Base-by-base conservation (phyloP, 2,113 vertebrate genomes). In the Gymnocephalus cernua region DNA sequence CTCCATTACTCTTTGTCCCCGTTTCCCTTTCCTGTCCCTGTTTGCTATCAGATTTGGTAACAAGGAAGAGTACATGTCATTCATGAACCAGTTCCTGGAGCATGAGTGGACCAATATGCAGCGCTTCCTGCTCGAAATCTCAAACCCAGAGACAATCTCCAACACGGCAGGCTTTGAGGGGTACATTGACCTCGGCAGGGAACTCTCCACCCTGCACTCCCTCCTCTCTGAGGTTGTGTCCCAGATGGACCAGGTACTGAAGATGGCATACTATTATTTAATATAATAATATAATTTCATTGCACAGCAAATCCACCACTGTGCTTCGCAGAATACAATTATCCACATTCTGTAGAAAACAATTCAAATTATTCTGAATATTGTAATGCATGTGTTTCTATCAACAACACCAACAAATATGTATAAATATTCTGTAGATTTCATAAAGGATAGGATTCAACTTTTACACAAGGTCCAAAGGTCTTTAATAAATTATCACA, bases 51-150 rank as follows among this genome's bases (percentile, higher is more conserved):
- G 98, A 93, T 99, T 99, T 74, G 98, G 97, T 58, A 99, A 97
- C 95, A 99, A 99, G 84, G 98, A 99, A 68, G 98, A 99, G 57
- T 99, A 99, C 94, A 99, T 99, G 98, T 98, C 98, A 13, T 99
- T 99, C 89, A 99, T 99, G 98, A 99, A 99, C 93, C 97, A 98
- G 94, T 99, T 99, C 92, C 90, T 99, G 93, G 98, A 99, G 84
- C 97, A 98, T 0, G 98, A 99, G 81, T 99, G 98, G 98, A 97
- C 96, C 79, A 99, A 98, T 84, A 99, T 99, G 97, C 98, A 99
- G 90, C 97, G 97, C 12, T 99, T 99, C 86, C 93, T 99, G 3
- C 88, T 98, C 74, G 98, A 99, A 94, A 99, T 99, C 89, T 99
- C 98, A 48, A 99, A 99, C 85, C 98, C 97, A 0, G 98, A 99